These are phyloP conservation scores for Eupelmus urozonus DNA, from an alignment of 2,888 invertebrate species.

Conservation along the genomic window DNA sequence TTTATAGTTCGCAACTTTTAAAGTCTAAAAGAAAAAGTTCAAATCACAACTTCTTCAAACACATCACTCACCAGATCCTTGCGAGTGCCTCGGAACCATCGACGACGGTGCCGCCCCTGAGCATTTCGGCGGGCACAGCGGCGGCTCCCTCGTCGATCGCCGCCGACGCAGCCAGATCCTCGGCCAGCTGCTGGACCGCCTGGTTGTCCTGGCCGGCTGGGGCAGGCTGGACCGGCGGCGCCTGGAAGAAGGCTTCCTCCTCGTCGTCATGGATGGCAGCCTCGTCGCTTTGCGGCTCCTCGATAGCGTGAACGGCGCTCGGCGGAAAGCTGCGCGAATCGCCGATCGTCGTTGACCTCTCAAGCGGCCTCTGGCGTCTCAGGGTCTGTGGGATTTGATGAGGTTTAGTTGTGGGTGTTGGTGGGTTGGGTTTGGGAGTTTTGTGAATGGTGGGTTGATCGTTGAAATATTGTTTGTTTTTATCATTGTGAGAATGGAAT, in stretches of 20 bases:
- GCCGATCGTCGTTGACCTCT: constrained; percentile 75
- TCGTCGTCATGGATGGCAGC: constrained; percentile 78
- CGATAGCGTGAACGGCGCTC: constrained; percentile 66
- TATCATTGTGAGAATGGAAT: too few species aligned
- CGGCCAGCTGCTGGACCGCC: constrained; percentile 68
- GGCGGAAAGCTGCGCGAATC: constrained; percentile 87
- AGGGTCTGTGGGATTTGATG: too few species aligned
- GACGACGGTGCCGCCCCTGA: constrained; percentile 42
- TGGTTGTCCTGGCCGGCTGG: constrained; percentile 67
- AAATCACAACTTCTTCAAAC: too few species aligned
- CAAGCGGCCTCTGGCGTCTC: constrained; percentile 81
- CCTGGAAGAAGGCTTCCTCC: constrained; percentile 80
- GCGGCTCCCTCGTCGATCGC: constrained; percentile 24
- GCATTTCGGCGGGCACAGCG: background rate
- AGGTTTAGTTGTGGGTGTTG: too few species aligned
- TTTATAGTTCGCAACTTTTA: too few species aligned
- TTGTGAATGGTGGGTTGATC: too few species aligned
- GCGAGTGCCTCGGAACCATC: constrained; percentile 48
- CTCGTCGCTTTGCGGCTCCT: constrained; percentile 64
- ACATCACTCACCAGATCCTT: constrained; percentile 47
- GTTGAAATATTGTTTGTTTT: too few species aligned
- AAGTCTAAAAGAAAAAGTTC: too few species aligned
- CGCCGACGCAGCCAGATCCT: constrained; percentile 21
- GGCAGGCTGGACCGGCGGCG: constrained; percentile 68
- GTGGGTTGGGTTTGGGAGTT: too few species aligned